phyloP scores from a whole-genome alignment of 2,113 vertebrate genomes.

The Lampris incognitus region DNA sequence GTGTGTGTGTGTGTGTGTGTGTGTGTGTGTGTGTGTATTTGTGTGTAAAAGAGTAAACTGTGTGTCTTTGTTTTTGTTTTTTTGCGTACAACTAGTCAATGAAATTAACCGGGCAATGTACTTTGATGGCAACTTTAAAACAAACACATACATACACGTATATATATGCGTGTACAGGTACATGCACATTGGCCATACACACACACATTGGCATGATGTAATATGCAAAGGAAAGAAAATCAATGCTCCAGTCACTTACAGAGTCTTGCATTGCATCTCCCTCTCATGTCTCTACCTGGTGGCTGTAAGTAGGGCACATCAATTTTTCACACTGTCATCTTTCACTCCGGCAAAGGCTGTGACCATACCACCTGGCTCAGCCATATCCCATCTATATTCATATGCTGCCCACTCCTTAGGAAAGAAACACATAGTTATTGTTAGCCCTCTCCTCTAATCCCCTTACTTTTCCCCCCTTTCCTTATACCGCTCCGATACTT shows the following conservation, averaged over 20 bases:
- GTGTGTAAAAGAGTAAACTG: not conserved
- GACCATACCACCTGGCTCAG: conserved; percentile 66
- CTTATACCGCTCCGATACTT: no score
- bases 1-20: conserved; percentile 7
- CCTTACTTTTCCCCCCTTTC: not conserved
- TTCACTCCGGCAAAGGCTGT: conserved; percentile 56
- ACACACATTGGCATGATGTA: conserved; percentile 62
- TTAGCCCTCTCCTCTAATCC: conserved; percentile 10
- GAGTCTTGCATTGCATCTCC: conserved; percentile 67
- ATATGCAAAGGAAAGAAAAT: conserved; percentile 46
- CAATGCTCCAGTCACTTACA: conserved; percentile 47
- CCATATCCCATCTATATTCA: conserved; percentile 28
- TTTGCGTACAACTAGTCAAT: conserved; percentile 34
- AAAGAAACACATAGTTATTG: conserved; percentile 12
- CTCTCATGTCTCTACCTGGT: conserved; percentile 60
- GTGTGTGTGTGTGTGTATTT: conserved; percentile 7
- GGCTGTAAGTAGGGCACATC: conserved; percentile 78
- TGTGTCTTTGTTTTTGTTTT: conserved; percentile 23
- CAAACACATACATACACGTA: conserved; percentile 11
- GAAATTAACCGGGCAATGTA: conserved; percentile 59
- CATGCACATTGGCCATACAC: conserved; percentile 25
- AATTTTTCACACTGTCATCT: conserved; percentile 73
- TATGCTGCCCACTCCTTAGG: conserved; percentile 10
- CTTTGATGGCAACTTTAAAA: not conserved
- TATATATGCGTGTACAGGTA: not conserved